Evolutionary conservation across 2,888 invertebrate species (phyloP).

Genomic region (Pycnomerus fuliginosus): DNA sequence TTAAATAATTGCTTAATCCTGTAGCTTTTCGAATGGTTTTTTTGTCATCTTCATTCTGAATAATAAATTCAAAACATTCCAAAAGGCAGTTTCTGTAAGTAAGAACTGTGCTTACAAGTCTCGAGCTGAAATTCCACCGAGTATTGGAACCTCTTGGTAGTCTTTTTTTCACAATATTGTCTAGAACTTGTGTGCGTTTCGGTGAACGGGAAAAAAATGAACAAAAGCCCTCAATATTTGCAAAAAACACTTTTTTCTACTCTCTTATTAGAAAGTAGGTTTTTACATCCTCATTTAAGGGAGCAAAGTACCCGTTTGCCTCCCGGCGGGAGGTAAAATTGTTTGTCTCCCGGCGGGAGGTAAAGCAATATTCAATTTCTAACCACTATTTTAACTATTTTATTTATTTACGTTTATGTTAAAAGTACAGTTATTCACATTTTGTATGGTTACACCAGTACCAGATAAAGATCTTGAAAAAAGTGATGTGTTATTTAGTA

Average conservation of each 20-base stretch:
- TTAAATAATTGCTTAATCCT: constrained; percentile 12
- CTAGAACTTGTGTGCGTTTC: constrained; percentile 19
- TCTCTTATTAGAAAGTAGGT: too few relatives aligned
- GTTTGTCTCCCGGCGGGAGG: too few relatives aligned
- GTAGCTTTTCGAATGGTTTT: constrained; percentile 25
- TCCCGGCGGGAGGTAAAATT: too few relatives aligned
- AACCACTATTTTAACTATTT: too few relatives aligned
- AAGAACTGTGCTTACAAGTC: constrained; percentile 22
- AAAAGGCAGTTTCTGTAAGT: constrained; percentile 29
- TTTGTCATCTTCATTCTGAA: constrained; percentile 12
- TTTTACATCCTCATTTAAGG: too few relatives aligned
- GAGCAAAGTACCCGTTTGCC: too few relatives aligned
- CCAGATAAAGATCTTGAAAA: too few relatives aligned
- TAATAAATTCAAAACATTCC: constrained; percentile 29
- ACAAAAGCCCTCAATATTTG: constrained; percentile 19
- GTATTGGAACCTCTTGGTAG: constrained; percentile 16
- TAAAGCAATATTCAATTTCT: too few relatives aligned
- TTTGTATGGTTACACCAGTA: too few relatives aligned
- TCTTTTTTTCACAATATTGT: constrained; percentile 18
- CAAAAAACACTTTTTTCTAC: constrained; percentile 29
- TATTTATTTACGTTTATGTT: too few relatives aligned
- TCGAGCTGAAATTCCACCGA: constrained; percentile 27
- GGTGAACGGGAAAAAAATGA: constrained; percentile 27
- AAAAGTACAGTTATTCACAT: too few relatives aligned
- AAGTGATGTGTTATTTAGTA: too few relatives aligned